These are phyloP conservation scores for Neostethus bicornis DNA, from an alignment of 2,797 vertebrate genomes.

Conservation along the genomic window DNA sequence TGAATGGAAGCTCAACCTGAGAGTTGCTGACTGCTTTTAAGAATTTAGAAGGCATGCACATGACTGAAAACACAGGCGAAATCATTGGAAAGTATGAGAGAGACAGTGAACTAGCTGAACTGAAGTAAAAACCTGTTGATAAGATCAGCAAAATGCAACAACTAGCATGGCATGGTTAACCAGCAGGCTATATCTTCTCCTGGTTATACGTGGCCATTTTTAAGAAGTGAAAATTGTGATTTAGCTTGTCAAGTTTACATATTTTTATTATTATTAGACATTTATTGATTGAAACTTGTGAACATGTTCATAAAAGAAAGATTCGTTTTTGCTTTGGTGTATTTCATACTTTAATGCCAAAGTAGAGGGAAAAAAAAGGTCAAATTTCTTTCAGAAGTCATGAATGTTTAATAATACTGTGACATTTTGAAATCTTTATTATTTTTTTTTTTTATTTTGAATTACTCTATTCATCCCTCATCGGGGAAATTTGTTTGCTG, in stretches of 20 bases:
- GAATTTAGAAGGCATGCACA: constrained; percentile 88
- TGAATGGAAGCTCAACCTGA: constrained; percentile 61
- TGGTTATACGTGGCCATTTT: not conserved
- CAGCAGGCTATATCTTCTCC: not conserved
- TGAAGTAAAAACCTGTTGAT: constrained; percentile 54
- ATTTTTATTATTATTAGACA: not conserved
- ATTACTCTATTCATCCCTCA: too few relatives aligned
- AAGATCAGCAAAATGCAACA: constrained; percentile 21
- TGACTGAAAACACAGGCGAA: constrained; percentile 86
- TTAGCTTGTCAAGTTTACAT: not conserved
- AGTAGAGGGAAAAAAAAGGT: not conserved
- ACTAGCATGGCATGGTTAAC: constrained; percentile 10
- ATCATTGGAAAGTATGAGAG: constrained; percentile 90
- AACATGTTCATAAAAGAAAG: not conserved
- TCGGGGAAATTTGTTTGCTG: too few relatives aligned
- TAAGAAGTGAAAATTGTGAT: too few relatives aligned
- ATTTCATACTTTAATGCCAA: constrained; percentile 2
- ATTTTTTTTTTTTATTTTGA: too few relatives aligned
- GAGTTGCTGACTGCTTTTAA: constrained; percentile 86
- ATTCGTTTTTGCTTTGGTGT: not conserved
- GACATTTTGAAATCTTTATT: not conserved
- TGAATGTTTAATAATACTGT: not conserved
- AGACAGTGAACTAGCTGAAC: constrained; percentile 80
- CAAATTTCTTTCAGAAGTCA: not conserved
- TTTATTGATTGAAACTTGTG: too few relatives aligned